These are phyloP conservation scores for Perca flavescens DNA, from an alignment of 2,113 vertebrate genomes.

Conservation along the genomic window DNA sequence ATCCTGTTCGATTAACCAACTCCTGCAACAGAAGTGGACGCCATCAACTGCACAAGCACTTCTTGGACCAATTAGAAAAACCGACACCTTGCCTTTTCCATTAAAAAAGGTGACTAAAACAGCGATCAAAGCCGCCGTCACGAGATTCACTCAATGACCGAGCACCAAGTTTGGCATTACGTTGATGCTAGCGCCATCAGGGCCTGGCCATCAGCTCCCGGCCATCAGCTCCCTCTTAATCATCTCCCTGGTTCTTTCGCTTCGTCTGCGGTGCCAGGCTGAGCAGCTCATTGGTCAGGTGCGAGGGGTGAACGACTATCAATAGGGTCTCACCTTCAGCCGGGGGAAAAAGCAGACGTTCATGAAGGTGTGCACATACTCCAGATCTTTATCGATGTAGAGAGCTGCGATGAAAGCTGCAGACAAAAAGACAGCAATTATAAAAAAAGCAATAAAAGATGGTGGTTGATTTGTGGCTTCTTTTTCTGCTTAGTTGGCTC, in stretches of 20 bases:
- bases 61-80: conserved; percentile 47
- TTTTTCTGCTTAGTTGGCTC: not conserved
- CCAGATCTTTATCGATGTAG: conserved; percentile 98
- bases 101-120: conserved; percentile 66
- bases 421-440: conserved; percentile 19
- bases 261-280: conserved; percentile 26
- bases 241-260: conserved; percentile 14
- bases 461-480: not conserved
- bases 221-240: conserved; percentile 66
- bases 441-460: not conserved
- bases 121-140: conserved; percentile 29
- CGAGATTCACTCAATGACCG: conserved; percentile 45
- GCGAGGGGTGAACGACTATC: conserved; percentile 32
- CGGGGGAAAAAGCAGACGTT: conserved; percentile 99
- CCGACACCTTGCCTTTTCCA: conserved; percentile 26
- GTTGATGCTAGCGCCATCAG: conserved; percentile 68
- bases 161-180: conserved; percentile 55
- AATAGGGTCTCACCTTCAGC: conserved; percentile 86
- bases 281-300: conserved; percentile 67
- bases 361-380: conserved; percentile 99
- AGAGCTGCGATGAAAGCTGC: conserved; percentile 97
- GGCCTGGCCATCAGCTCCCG: conserved; percentile 62
- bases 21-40: conserved; percentile 20
- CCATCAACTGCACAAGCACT: conserved; percentile 25
- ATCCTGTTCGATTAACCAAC: conserved; percentile 10